Percentiles rank a stretch among this genome's conserved stretches.
Evolutionary conservation across 64 coral and sea anemone species (phyloP).

Genomic region (Pocillopora damicornis): DNA sequence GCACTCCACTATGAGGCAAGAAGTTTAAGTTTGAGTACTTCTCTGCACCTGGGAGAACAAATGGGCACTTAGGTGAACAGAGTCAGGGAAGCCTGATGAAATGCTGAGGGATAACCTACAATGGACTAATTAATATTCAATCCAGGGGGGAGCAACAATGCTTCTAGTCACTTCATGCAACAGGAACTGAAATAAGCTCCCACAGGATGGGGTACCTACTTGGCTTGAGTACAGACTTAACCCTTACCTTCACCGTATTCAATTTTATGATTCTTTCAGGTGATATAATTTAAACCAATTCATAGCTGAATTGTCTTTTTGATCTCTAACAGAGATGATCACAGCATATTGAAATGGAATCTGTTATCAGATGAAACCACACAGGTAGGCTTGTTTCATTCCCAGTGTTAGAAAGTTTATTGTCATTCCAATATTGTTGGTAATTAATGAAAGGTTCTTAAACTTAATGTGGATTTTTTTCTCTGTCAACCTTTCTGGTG

Average conservation of each 20-base stretch:
- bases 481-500: not conserved
- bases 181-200: no score
- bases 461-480: no score
- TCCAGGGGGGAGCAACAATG: no score
- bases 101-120: no score
- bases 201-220: no score
- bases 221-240: not conserved
- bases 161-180: no score
- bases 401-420: not conserved
- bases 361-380: slow-evolving; percentile 77
- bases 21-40: no score
- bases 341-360: slow-evolving; percentile 70
- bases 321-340: slow-evolving; percentile 53
- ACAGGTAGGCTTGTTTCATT: not conserved
- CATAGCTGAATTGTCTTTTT: not conserved
- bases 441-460: not conserved
- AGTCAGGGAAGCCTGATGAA: no score
- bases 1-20: no score
- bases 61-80: no score
- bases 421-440: slow-evolving; percentile 7
- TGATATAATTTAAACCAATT: not conserved
- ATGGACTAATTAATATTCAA: no score
- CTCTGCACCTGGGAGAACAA: not conserved
- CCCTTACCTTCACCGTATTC: no score
- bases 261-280: not conserved